phyloP scores from a whole-genome alignment of 2,888 invertebrate species.

The Drymonia ruficornis region DNA sequence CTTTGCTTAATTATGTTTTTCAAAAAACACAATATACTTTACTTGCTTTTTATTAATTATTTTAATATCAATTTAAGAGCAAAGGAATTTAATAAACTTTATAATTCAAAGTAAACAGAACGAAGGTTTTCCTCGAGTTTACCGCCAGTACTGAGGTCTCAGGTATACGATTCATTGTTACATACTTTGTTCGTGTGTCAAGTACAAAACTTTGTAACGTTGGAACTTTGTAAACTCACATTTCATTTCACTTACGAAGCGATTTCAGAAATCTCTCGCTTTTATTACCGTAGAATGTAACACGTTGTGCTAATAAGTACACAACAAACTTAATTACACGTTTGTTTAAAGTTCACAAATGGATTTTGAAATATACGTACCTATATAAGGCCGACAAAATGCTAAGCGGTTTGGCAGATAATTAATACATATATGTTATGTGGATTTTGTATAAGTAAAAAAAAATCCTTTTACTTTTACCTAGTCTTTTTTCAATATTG shows the following conservation, averaged over 20 bases:
- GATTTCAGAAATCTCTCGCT: background rate
- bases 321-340: no score
- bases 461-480: no score
- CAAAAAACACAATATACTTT: no score
- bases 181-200: conserved; percentile 1
- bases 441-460: no score
- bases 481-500: no score
- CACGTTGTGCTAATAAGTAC: background rate
- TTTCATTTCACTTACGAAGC: background rate
- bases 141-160: background rate
- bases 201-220: background rate
- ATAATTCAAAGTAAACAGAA: background rate
- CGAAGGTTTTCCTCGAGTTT: background rate
- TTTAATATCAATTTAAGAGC: background rate
- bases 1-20: no score
- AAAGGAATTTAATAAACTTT: background rate
- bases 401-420: no score
- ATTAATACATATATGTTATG: no score
- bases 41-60: no score
- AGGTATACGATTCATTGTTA: conserved; percentile 4
- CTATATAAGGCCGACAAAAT: no score
- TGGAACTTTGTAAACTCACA: background rate
- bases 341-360: no score
- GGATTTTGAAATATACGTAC: no score
- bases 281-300: background rate